Evolutionary conservation across 2,113 vertebrate species (phyloP), one percentile per base, ranked within the genome.

Genomic region (Neogobius melanostomus): DNA sequence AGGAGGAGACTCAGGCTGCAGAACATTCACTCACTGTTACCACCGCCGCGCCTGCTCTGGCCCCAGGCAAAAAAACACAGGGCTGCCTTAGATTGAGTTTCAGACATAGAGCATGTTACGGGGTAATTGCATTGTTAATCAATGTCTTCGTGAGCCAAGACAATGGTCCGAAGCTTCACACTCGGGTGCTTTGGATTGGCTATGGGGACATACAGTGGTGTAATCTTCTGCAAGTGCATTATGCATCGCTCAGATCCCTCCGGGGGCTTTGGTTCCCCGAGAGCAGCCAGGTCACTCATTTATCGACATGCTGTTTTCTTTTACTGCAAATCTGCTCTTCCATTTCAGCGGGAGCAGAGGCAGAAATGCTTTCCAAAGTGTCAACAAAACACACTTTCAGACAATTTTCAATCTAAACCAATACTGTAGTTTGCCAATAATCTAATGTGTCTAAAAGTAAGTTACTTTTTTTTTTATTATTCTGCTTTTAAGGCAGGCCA

Each of bases 101-200:
- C 87, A 90, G 82, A 86, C 90, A 87, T 75, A 85, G 80, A 91
- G 87, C 91, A 86, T 90, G 90, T 92, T 91, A 77, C 82, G 64
- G 83, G 83, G 88, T 92, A 92, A 93, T 92, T 92, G 90, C 87
- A 88, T 87, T 93, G 88, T 92, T 93, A 91, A 92, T 93, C 91
- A 93, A 91, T 91, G 90, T 91, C 90, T 91, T 72, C 80, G 79
- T 67, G 67, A 88, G 84, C 81, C 82, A 85, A 92, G 86, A 90
- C 84, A 89, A 88, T 86, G 71, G 73, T 72, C 69, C 65, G 80
- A 36, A 73, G 85, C 79, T 76, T 86, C 82, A 80, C 81, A 80
- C 80, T 84, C 71, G 59, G 72, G 75, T 87, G 85, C 80, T 85
- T 74, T 49, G 71, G 84, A 90, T 88, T 79, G 84, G 77, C 82